Evolutionary conservation across 92 coral and sea anemone species (phyloP).

Genomic region (Parazoanthus atlanticus): DNA sequence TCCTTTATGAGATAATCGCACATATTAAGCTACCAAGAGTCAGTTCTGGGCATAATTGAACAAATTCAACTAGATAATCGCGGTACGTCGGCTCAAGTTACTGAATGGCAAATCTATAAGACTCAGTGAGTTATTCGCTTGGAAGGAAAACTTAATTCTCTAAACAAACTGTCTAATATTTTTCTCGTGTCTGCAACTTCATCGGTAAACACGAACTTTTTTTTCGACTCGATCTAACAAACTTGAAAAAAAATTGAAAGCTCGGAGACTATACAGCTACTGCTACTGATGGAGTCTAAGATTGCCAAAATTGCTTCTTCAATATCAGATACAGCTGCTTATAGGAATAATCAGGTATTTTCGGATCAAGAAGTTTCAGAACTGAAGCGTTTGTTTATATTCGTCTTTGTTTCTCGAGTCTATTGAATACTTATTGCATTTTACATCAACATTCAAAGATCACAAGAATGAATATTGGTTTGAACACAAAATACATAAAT

Average conservation of each 20-base stretch:
- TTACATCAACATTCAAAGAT: background rate
- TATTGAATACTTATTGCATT: background rate
- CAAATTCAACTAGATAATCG: background rate
- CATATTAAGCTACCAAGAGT: background rate
- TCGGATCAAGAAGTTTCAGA: background rate
- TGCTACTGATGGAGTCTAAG: background rate
- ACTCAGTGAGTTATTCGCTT: background rate
- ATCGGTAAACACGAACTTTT: background rate
- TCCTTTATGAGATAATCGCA: background rate
- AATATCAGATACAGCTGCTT: background rate
- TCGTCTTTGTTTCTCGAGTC: constrained; percentile 11
- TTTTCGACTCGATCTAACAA: background rate
- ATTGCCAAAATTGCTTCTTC: background rate
- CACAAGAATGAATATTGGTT: background rate
- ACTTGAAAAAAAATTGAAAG: too few relatives aligned
- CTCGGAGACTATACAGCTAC: background rate
- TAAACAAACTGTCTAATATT: background rate
- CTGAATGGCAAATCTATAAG: background rate
- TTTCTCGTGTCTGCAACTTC: background rate
- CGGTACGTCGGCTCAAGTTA: background rate
- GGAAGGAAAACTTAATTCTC: background rate
- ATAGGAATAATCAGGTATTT: background rate
- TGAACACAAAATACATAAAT: background rate
- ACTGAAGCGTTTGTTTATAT: background rate
- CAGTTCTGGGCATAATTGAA: background rate